Evolutionary conservation across 2,888 invertebrate species (phyloP).

Genomic region (Danaus chrysippus): DNA sequence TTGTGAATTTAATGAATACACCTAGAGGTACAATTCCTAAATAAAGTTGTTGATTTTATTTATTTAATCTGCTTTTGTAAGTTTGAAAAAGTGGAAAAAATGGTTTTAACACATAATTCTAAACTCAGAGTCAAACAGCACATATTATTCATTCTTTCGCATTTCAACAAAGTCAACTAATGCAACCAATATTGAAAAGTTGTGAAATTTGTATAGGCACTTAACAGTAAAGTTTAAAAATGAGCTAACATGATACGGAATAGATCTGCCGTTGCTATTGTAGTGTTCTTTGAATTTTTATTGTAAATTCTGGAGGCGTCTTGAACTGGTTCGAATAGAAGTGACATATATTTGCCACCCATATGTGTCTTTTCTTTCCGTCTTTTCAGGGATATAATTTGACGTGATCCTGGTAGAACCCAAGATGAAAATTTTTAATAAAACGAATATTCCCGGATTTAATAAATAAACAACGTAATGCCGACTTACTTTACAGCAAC

Average conservation of each 20-base stretch:
- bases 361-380: slow-evolving; percentile 22
- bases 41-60: too few species aligned
- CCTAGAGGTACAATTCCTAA: neutral
- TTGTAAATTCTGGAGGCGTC: too few species aligned
- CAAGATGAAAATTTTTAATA: neutral
- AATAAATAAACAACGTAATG: too few species aligned
- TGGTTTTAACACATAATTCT: neutral
- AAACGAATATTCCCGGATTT: too few species aligned
- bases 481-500: too few species aligned
- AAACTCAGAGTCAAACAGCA: neutral
- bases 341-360: slow-evolving; percentile 21
- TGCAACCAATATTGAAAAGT: slow-evolving; percentile 9
- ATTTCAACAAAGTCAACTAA: slow-evolving; percentile 10
- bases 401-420: neutral
- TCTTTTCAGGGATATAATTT: slow-evolving; percentile 11
- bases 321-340: slow-evolving; percentile 29
- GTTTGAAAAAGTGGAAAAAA: too few species aligned
- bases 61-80: slow-evolving; percentile 20
- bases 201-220: slow-evolving; percentile 16
- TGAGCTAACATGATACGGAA: slow-evolving; percentile 27
- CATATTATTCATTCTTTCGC: neutral
- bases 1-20: too few species aligned
- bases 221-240: slow-evolving; percentile 25
- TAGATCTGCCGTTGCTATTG: slow-evolving; percentile 40
- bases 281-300: slow-evolving; percentile 39